These are phyloP conservation scores for Genyomyrus donnyi DNA, from an alignment of 2,113 vertebrate genomes.

Conservation along the genomic window DNA sequence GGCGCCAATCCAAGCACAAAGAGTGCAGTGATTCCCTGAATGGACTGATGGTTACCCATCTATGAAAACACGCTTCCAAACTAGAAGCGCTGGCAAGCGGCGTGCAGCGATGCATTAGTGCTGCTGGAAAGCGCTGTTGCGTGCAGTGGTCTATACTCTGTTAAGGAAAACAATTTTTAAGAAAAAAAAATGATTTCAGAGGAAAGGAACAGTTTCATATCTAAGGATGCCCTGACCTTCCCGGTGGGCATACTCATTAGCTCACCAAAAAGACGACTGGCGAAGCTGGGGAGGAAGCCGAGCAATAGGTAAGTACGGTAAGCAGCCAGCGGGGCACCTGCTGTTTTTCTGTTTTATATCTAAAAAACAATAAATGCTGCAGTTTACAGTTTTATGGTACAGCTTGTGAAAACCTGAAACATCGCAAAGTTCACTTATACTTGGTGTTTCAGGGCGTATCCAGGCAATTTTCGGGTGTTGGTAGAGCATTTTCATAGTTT, in stretches of 20 bases:
- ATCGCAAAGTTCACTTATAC: background rate
- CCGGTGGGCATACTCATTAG: slow-evolving; percentile 39
- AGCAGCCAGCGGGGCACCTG: slow-evolving; percentile 33
- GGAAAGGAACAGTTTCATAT: slow-evolving; percentile 40
- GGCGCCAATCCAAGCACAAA: slow-evolving; percentile 16
- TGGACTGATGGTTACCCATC: slow-evolving; percentile 6
- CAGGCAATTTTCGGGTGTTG: background rate
- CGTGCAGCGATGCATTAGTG: background rate
- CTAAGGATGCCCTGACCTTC: slow-evolving; percentile 55
- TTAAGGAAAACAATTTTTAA: background rate
- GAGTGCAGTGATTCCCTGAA: background rate
- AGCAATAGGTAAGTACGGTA: slow-evolving; percentile 62
- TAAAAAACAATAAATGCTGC: background rate
- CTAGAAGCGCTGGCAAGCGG: background rate
- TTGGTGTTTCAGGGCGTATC: background rate
- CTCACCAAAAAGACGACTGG: slow-evolving; percentile 50
- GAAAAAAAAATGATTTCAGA: slow-evolving; percentile 27
- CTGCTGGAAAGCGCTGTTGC: background rate
- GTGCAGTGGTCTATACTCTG: background rate
- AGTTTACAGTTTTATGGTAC: background rate
- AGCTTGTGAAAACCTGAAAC: background rate
- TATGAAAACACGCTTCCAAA: background rate
- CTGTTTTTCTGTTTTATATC: background rate
- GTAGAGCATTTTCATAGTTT: background rate
- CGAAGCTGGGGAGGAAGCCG: slow-evolving; percentile 50